phyloP scores from a whole-genome alignment of 2,113 vertebrate genomes.

The Strix aluco region DNA sequence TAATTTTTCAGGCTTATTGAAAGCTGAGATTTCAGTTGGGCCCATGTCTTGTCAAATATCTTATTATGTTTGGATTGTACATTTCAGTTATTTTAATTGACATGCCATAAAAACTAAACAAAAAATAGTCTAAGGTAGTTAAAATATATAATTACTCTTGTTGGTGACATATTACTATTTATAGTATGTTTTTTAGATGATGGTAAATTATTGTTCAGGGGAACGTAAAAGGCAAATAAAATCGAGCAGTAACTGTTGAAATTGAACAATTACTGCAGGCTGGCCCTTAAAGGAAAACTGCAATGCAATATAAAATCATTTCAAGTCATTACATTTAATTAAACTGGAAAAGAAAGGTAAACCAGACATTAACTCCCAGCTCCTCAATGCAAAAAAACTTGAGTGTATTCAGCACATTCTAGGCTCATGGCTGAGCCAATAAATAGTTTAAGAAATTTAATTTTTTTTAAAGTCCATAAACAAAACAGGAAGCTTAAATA shows the following conservation, averaged over 20 bases:
- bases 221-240: conserved; percentile 14
- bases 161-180: not conserved
- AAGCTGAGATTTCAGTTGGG: not conserved
- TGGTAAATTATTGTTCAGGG: not conserved
- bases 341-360: not conserved
- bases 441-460: not conserved
- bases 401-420: not conserved
- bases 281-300: not conserved
- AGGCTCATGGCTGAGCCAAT: not conserved
- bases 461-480: not conserved
- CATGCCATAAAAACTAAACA: not conserved
- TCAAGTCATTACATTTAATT: not conserved
- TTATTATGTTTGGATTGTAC: not conserved
- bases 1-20: not conserved
- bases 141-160: not conserved
- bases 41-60: not conserved
- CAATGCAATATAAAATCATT: not conserved
- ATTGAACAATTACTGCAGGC: not conserved
- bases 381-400: not conserved
- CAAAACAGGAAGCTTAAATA: not conserved
- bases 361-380: not conserved
- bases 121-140: not conserved
- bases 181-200: not conserved
- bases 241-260: not conserved
- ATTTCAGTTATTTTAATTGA: not conserved